Conservation (phyloP, 2,797 vertebrate genomes). For the Antennarius maculatus region DNA sequence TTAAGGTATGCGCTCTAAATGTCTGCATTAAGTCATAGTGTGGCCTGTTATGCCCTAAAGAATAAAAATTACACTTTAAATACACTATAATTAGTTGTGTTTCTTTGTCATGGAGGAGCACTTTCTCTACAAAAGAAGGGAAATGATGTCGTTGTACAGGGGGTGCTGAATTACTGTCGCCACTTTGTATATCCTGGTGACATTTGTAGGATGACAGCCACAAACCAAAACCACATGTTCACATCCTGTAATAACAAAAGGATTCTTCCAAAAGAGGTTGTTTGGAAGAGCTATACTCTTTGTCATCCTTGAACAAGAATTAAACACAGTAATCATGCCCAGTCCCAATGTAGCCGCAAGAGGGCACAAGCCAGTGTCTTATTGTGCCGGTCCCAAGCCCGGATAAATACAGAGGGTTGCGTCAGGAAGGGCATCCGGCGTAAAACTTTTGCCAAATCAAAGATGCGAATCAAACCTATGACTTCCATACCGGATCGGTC, state of each 20-base stretch:
- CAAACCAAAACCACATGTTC: constrained; percentile 34
- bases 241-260: constrained; percentile 27
- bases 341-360: too few species aligned
- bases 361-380: too few species aligned
- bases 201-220: constrained; percentile 44
- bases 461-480: too few species aligned
- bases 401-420: too few species aligned
- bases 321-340: background rate
- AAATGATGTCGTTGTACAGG: constrained; percentile 12
- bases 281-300: constrained; percentile 9
- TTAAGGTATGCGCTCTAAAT: too few species aligned
- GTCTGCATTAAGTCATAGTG: background rate
- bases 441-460: too few species aligned
- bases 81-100: background rate
- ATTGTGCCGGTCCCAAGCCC: too few species aligned
- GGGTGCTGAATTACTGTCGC: constrained; percentile 25
- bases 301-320: too few species aligned
- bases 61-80: background rate
- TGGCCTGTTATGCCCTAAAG: background rate
- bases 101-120: constrained; percentile 12
- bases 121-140: constrained; percentile 11
- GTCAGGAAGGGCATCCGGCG: too few species aligned
- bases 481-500: too few species aligned
- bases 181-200: constrained; percentile 40
- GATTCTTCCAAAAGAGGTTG: constrained; percentile 1